A percentile compares a stretch with the other conserved stretches of the same genome.
These are phyloP conservation scores for Rhineura floridana DNA, from an alignment of 2,113 vertebrate species.

Conservation along the genomic window DNA sequence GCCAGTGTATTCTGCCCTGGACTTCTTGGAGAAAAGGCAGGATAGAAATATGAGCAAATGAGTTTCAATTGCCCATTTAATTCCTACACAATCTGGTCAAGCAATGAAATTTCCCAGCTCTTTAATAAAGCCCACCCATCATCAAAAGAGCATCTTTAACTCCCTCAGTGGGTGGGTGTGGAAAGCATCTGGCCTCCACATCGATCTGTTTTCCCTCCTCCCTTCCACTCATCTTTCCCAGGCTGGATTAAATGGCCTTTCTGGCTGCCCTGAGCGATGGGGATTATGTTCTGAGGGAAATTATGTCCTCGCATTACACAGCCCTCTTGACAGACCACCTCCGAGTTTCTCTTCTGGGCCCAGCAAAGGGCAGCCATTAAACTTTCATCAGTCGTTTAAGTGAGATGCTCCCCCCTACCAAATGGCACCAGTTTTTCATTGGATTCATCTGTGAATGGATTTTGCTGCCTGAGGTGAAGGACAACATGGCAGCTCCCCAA, in stretches of 20 bases:
- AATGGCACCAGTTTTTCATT: background rate
- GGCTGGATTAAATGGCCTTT: background rate
- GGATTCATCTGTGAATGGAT: background rate
- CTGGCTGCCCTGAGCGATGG: background rate
- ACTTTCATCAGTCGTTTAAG: conserved; percentile 33
- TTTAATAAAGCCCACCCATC: background rate
- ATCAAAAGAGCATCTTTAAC: background rate
- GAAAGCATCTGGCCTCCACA: background rate
- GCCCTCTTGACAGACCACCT: background rate
- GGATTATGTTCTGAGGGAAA: background rate
- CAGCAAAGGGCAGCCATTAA: conserved; percentile 16
- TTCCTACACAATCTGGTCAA: background rate
- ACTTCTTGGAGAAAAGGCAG: background rate
- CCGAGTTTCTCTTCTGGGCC: background rate
- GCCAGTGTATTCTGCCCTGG: no score
- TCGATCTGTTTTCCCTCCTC: background rate
- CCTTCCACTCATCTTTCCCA: fast-evolving
- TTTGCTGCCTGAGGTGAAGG: background rate
- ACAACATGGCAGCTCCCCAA: no score
- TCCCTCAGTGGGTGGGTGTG: background rate
- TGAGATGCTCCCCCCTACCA: background rate
- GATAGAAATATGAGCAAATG: background rate
- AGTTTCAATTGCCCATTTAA: background rate
- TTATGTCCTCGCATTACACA: background rate
- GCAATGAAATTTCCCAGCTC: background rate